A percentile compares a stretch with the other conserved stretches of the same genome.
Evolutionary conservation across 2,888 invertebrate species (phyloP).

Genomic region (Eumacrocentrus americanus): DNA sequence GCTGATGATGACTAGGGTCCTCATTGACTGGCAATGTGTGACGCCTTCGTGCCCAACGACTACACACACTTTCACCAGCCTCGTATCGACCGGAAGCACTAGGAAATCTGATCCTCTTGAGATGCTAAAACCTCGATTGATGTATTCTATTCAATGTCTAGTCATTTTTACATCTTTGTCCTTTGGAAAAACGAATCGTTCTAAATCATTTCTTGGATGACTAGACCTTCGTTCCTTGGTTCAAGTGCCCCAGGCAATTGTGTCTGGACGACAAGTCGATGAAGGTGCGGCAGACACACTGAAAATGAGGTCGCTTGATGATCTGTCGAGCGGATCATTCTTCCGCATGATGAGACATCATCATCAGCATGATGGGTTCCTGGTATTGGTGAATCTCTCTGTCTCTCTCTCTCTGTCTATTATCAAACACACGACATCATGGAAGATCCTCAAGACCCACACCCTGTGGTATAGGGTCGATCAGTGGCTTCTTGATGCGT

Average conservation of each 20-base stretch:
- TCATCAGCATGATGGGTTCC: no score
- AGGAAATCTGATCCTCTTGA: no score
- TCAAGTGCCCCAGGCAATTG: not conserved
- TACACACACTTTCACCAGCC: slow-evolving; percentile 13
- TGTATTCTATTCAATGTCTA: not conserved
- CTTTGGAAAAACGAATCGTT: no score
- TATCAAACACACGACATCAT: no score
- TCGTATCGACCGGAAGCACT: slow-evolving; percentile 1
- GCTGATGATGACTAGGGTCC: not conserved
- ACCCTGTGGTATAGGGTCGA: not conserved
- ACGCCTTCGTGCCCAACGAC: slow-evolving; percentile 1
- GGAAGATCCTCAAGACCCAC: not conserved
- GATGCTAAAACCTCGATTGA: no score
- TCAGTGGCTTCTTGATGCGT: slow-evolving; percentile 10
- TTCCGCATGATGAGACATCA: no score
- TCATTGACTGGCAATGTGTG: slow-evolving; percentile 17
- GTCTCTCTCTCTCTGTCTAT: no score
- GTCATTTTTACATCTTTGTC: not conserved
- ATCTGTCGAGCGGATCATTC: no score
- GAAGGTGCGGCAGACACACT: not conserved
- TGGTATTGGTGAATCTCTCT: no score
- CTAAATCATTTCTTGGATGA: no score
- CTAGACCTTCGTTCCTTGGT: not conserved
- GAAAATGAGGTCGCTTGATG: no score
- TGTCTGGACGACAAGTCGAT: not conserved